Evolutionary conservation across 2,888 invertebrate species (phyloP), one percentile per base, ranked within the genome.

Genomic region (Junonia oenone): DNA sequence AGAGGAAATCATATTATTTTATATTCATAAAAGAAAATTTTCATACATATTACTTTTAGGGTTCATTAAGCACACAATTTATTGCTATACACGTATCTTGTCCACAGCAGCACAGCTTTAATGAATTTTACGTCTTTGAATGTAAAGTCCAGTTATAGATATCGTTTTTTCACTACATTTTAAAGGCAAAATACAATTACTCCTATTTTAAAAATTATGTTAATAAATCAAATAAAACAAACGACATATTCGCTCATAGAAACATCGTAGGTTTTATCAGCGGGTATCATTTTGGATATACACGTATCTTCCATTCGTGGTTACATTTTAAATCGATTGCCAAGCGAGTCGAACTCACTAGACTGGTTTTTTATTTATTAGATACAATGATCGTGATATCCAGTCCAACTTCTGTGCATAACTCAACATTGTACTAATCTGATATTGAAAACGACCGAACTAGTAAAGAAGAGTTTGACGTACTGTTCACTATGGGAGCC

Each of bases 51-150:
- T 69, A 73, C 57, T 72, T 77, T 73, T 72, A 75, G 69, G 74
- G 67, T 66, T 75, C 76, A 73, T 79, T 78, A 80, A 77, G 72
- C 56, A 65, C 56, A 65, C 71, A 75, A 80, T 81, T 78, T 80
- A 79, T 76, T 63, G 65, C 70, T 59, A 38, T 63, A 66, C 54
- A 50, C 56, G 58, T 67, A 56, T 55, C 68, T 71, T 69, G 72
- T 73, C 75, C 75, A 75, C 70, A 66, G 67, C n/a, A n/a, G n/a
- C n/a, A n/a, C n/a, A n/a, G 68, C 67, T 67, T 68, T 69, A n/a
- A 70, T 72, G 66, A 71, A 67, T 11, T 19, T 19, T 45, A 38
- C 4, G 14, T 51, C 43, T 45, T n/a, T n/a, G n/a, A n/a, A 52
- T 19, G 13, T n/a, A 26, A 11, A 31, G 6, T 46, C 15, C n/a